Evolutionary conservation across 2,113 vertebrate species (phyloP), one percentile per base, ranked within the genome.

Genomic region (Tragelaphus strepsiceros): DNA sequence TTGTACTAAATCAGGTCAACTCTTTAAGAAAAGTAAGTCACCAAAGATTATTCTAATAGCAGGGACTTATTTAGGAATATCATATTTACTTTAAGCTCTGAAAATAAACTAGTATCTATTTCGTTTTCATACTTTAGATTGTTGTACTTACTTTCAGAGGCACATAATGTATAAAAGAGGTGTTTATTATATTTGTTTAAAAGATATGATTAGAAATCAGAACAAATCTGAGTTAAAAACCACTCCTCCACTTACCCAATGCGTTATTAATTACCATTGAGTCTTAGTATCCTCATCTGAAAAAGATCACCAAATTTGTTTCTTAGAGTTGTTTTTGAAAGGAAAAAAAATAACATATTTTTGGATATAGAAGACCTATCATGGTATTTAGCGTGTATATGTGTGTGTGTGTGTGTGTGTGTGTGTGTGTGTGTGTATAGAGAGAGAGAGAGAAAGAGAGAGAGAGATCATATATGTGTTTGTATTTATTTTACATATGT

Each of bases 381-480:
- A 82, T 87, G 28, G 7, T 43, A 71, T 14, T 43, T 58, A 58
- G 1, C 16, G 82, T 77, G 5, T 32, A 51, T 94, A 5, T 46
- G 12, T n/a, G 24, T 39, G 39, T 39, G 39, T 39, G 39, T 88
- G 1, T 74, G 2, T 74, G 6, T 43, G 0, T 13, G 6, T 43
- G 1, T 12, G 6, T 22, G 35, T n/a, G 19, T n/a, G 19, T 19
- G 19, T 59, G 28, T 28, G 30, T 6, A n/a, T n/a, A n/a, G n/a
- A n/a, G n/a, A n/a, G n/a, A n/a, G n/a, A n/a, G n/a, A n/a, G n/a
- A 61, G 0, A 62, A 0, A 61, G 13, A 62, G 14, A 62, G 61
- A 67, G 32, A 35, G 19, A 64, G 53, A 82, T 82, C 49, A 54
- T 54, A 54, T 83, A 56, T 56, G n/a, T 12, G 6, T 56, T 35